Conservation (phyloP, 2,113 vertebrate species). For the Erinaceus europaeus region DNA sequence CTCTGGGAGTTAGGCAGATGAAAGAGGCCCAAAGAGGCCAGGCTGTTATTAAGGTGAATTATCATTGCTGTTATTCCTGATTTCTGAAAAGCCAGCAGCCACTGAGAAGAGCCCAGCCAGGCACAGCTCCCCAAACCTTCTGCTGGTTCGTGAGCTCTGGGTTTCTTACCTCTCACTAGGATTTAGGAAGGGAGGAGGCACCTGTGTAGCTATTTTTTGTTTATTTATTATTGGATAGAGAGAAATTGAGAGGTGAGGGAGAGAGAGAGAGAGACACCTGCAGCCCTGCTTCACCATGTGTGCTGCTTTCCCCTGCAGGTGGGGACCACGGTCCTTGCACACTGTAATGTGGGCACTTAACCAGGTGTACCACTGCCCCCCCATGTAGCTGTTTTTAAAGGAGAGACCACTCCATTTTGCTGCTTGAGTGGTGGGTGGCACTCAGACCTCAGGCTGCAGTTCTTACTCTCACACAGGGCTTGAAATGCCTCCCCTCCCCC, state of each 20-base stretch:
- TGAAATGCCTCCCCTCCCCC: not conserved
- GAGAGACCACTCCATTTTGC: not conserved
- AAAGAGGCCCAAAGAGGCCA: conserved; percentile 54
- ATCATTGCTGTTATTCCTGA: conserved; percentile 67
- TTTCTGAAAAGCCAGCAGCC: conserved; percentile 61
- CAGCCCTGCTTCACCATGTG: no score
- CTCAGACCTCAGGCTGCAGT: not conserved
- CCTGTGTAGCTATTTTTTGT: not conserved
- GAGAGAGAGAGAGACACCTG: no score
- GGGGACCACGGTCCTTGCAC: no score
- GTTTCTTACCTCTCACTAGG: not conserved
- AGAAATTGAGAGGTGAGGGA: no score
- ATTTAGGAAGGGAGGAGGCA: not conserved
- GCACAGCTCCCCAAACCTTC: not conserved
- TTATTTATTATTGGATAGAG: no score
- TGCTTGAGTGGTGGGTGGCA: not conserved
- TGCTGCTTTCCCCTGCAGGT: no score
- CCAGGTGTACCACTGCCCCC: no score
- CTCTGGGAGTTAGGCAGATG: conserved; percentile 64
- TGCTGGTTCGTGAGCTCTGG: not conserved
- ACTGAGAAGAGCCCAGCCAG: conserved; percentile 26
- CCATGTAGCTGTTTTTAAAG: not conserved
- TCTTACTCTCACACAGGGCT: not conserved
- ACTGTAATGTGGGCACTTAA: no score
- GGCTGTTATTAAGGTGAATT: conserved; percentile 74